A percentile compares a stretch with the other conserved stretches of the same genome.
Conservation (phyloP, 2,113 vertebrate species). For the Petaurus breviceps region DNA sequence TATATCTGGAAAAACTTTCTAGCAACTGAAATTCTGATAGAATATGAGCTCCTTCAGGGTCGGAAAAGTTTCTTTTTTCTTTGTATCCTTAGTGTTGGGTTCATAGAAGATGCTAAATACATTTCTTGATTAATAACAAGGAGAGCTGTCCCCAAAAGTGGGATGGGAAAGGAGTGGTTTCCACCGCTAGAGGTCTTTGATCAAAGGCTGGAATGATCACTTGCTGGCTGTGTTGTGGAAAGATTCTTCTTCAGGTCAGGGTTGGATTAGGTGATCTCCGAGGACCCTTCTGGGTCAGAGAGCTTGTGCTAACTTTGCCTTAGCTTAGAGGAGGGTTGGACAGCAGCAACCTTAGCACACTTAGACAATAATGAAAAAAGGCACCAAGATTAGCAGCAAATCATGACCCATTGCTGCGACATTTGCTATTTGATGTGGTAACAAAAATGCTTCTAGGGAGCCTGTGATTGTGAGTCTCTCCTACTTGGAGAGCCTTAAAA, state of each 20-base stretch:
- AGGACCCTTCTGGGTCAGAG: background rate
- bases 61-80: background rate
- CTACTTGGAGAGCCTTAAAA: too few relatives aligned
- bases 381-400: background rate
- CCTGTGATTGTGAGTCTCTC: too few relatives aligned
- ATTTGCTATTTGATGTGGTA: too few relatives aligned
- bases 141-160: too few relatives aligned
- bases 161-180: background rate
- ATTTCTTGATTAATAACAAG: background rate
- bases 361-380: background rate
- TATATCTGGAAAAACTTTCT: background rate
- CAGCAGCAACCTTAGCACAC: background rate
- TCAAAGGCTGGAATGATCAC: background rate
- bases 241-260: background rate
- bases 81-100: background rate
- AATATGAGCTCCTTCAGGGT: background rate
- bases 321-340: background rate
- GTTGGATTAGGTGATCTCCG: background rate
- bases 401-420: background rate
- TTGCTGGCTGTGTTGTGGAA: background rate
- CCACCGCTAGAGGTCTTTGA: background rate
- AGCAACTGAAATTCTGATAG: background rate
- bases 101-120: background rate
- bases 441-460: too few relatives aligned
- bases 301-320: background rate